Conservation (phyloP, 2,888 invertebrate species). For the Vanessa cardui region DNA sequence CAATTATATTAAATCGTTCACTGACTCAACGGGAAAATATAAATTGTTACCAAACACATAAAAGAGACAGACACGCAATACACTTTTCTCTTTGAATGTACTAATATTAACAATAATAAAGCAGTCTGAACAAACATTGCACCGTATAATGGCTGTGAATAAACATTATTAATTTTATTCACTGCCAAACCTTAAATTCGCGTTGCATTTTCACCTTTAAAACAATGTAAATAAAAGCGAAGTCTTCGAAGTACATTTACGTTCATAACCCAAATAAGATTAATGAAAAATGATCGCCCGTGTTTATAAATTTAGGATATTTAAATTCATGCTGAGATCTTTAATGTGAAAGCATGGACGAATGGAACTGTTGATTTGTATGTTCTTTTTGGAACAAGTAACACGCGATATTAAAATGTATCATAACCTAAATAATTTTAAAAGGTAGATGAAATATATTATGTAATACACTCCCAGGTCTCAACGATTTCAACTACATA, state of each 20-base stretch:
- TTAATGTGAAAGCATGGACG: slow-evolving; percentile 20
- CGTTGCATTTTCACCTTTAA: slow-evolving; percentile 10
- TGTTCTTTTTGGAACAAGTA: slow-evolving; percentile 13
- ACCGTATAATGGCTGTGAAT: slow-evolving; percentile 9
- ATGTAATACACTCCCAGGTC: too few relatives aligned
- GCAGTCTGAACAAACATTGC: slow-evolving; percentile 12
- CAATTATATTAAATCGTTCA: slow-evolving; percentile 18
- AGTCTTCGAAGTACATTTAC: slow-evolving; percentile 1
- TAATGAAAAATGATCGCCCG: slow-evolving; percentile 33
- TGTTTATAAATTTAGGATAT: slow-evolving; percentile 23
- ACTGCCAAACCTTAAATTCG: background rate
- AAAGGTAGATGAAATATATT: too few relatives aligned
- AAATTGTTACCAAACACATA: slow-evolving; percentile 18
- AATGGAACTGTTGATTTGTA: slow-evolving; percentile 18
- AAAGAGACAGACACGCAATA: slow-evolving; percentile 14
- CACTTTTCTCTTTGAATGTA: slow-evolving; percentile 17
- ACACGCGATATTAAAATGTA: slow-evolving; percentile 12
- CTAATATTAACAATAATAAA: slow-evolving; percentile 27
- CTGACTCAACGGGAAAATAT: slow-evolving; percentile 15
- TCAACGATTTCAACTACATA: too few relatives aligned
- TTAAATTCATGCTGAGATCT: slow-evolving; percentile 11
- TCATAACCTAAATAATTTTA: background rate
- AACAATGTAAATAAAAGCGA: background rate
- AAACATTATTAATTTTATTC: slow-evolving; percentile 10
- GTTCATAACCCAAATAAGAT: slow-evolving; percentile 28